These are phyloP conservation scores for Phaethon lepturus DNA, from an alignment of 2,113 vertebrate genomes.

Conservation along the genomic window DNA sequence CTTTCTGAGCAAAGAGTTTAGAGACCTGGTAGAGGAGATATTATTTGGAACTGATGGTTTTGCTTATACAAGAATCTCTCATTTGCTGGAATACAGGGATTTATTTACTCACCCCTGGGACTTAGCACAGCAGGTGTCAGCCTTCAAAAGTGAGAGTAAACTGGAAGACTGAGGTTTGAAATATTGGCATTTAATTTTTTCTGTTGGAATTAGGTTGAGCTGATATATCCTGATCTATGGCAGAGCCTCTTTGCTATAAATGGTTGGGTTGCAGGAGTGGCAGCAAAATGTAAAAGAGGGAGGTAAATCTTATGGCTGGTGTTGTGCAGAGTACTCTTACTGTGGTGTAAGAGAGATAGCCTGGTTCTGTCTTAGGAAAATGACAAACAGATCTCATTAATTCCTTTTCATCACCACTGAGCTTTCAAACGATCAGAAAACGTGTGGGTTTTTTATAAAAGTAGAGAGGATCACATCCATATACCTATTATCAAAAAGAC, in stretches of 20 bases:
- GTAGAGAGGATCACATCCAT: background rate
- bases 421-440: background rate
- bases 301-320: background rate
- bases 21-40: background rate
- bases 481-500: background rate
- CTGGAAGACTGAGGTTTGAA: background rate
- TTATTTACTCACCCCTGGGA: background rate
- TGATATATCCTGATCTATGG: background rate
- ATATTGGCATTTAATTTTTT: background rate
- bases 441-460: background rate
- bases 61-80: background rate
- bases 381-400: background rate
- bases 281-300: background rate
- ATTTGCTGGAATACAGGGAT: background rate
- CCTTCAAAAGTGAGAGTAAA: background rate
- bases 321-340: background rate
- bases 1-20: background rate
- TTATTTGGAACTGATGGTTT: background rate
- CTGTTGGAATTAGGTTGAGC: background rate
- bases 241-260: background rate
- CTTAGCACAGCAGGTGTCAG: background rate
- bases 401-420: background rate
- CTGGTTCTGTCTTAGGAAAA: background rate
- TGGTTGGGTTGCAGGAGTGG: background rate
- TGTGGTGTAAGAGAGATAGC: background rate